A percentile compares a stretch with the other conserved stretches of the same genome.
phyloP scores from a whole-genome alignment of 1,140 invertebrate genomes.

The Leptoteleia sp. region DNA sequence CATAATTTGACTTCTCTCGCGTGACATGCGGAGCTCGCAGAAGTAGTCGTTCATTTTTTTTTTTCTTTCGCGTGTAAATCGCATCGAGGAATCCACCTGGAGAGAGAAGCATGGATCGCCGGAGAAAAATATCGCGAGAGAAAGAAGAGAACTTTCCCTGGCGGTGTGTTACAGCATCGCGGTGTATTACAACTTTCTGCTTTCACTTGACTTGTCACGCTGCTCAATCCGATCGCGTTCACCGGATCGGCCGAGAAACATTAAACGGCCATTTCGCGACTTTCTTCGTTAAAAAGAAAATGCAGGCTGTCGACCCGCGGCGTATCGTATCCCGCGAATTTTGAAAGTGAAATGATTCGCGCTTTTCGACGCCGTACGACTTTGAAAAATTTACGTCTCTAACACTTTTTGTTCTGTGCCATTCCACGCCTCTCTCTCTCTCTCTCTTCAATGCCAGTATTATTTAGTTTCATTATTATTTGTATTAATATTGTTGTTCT shows the following conservation, averaged over 20 bases:
- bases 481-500: too few relatives aligned
- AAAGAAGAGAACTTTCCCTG: slow-evolving; percentile 80
- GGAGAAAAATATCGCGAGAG: slow-evolving; percentile 56
- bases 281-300: slow-evolving; percentile 67
- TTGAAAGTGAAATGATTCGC: slow-evolving; percentile 62
- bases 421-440: too few relatives aligned
- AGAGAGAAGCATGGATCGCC: too few relatives aligned
- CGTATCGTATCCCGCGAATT: slow-evolving; percentile 44
- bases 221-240: slow-evolving; percentile 58
- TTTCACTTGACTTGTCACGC: slow-evolving; percentile 78
- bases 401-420: too few relatives aligned
- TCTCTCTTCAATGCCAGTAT: too few relatives aligned
- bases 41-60: too few relatives aligned
- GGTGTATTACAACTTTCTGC: slow-evolving; percentile 80
- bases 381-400: too few relatives aligned
- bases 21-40: too few relatives aligned
- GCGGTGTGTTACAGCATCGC: slow-evolving; percentile 78
- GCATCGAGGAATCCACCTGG: too few relatives aligned
- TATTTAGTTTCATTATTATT: too few relatives aligned
- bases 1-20: too few relatives aligned
- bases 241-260: slow-evolving; percentile 41
- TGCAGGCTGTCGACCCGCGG: slow-evolving; percentile 52
- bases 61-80: too few relatives aligned
- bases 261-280: slow-evolving; percentile 62
- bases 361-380: slow-evolving; percentile 27